A percentile compares a stretch with the other conserved stretches of the same genome.
These are phyloP conservation scores for Hiodon alosoides DNA, from an alignment of 2,113 vertebrate genomes.

Conservation along the genomic window DNA sequence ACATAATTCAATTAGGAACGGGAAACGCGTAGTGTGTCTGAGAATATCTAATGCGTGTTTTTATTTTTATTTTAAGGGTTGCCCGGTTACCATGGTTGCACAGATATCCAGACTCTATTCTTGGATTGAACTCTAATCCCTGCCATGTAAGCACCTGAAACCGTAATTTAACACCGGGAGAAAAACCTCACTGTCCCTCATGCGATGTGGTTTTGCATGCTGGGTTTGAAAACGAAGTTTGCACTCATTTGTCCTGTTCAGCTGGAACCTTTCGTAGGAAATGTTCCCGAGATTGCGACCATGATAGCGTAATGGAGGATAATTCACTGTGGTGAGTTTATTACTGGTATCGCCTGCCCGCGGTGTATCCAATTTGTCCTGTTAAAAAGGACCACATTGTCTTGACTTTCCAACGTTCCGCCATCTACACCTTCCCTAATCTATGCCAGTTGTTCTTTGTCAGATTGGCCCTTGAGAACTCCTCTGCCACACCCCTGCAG, in stretches of 20 bases:
- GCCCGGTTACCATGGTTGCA: not conserved
- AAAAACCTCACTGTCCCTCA: not conserved
- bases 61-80: not conserved
- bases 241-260: not conserved
- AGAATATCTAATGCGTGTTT: not conserved
- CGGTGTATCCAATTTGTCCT: not conserved
- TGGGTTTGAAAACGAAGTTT: not conserved
- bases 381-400: too few species aligned
- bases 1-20: not conserved
- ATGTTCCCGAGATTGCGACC: too few species aligned
- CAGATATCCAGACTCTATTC: not conserved
- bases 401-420: too few species aligned
- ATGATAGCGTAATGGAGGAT: too few species aligned
- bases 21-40: not conserved
- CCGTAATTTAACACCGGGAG: not conserved
- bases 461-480: too few species aligned
- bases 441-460: too few species aligned
- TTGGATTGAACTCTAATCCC: too few species aligned
- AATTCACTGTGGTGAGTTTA: too few species aligned
- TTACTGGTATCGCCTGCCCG: not conserved
- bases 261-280: not conserved
- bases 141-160: too few species aligned
- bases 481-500: too few species aligned
- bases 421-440: too few species aligned
- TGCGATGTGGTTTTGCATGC: not conserved